phyloP scores from a whole-genome alignment of 2,113 vertebrate genomes.

The Strix uralensis region DNA sequence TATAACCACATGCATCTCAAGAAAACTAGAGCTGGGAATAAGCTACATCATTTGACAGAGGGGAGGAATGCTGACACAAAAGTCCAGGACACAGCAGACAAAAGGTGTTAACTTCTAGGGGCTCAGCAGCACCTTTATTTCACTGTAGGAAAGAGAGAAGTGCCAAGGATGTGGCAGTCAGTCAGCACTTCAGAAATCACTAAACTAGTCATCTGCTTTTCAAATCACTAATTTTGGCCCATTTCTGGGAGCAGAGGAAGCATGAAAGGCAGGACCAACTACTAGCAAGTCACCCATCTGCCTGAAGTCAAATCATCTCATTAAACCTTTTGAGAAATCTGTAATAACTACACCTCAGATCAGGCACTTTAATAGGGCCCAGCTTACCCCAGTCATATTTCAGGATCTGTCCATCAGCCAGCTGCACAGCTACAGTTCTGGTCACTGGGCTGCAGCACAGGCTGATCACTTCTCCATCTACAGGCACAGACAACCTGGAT shows the following conservation, averaged over 20 bases:
- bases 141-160: not conserved
- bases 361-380: not conserved
- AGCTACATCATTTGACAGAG: not conserved
- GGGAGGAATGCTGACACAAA: not conserved
- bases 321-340: not conserved
- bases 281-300: not conserved
- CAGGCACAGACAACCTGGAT: slow-evolving; percentile 74
- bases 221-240: not conserved
- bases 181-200: not conserved
- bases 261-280: not conserved
- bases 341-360: not conserved
- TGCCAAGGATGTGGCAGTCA: not conserved
- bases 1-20: not conserved
- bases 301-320: not conserved
- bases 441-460: slow-evolving; percentile 77
- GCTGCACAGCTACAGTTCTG: slow-evolving; percentile 81
- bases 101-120: not conserved
- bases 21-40: not conserved
- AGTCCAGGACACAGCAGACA: not conserved
- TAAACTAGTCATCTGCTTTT: not conserved
- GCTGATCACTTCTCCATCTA: slow-evolving; percentile 84
- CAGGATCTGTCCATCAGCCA: slow-evolving; percentile 81
- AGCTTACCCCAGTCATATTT: slow-evolving; percentile 86
- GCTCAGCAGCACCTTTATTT: not conserved
- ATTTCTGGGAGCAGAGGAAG: not conserved